Conservation (phyloP, 2,888 invertebrate genomes). For the Colostygia pectinataria region DNA sequence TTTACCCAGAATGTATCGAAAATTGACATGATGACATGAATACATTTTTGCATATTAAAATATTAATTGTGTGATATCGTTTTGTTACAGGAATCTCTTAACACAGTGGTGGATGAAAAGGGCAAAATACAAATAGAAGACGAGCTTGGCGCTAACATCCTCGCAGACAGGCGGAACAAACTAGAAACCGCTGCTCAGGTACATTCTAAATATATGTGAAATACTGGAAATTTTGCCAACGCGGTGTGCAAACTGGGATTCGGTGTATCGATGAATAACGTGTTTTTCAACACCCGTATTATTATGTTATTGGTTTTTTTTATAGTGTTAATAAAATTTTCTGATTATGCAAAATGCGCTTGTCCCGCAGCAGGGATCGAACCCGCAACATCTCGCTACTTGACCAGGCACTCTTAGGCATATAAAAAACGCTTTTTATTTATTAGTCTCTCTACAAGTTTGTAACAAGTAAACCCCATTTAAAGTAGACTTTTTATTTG, state of each 20-base stretch:
- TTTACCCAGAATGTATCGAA: too few relatives aligned
- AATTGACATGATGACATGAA: too few relatives aligned
- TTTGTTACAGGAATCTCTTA: conserved; percentile 75
- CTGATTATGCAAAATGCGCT: too few relatives aligned
- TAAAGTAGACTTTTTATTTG: conserved; percentile 11
- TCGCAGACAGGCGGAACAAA: conserved; percentile 74
- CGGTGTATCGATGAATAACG: not conserved
- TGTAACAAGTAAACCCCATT: conserved; percentile 2
- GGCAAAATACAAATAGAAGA: conserved; percentile 72
- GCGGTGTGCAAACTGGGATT: conserved; percentile 8
- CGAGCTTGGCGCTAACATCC: conserved; percentile 68
- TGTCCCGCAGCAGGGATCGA: too few relatives aligned
- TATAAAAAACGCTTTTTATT: too few relatives aligned
- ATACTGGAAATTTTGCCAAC: conserved; percentile 20
- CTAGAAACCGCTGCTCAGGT: conserved; percentile 84
- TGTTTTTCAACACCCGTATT: too few relatives aligned
- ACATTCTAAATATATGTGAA: conserved; percentile 22
- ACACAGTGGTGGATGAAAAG: conserved; percentile 70
- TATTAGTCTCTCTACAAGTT: not conserved
- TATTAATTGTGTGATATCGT: too few relatives aligned
- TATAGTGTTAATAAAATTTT: too few relatives aligned
- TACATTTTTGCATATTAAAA: too few relatives aligned
- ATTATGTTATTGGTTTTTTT: too few relatives aligned
- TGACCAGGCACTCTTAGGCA: too few relatives aligned
- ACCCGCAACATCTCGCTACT: too few relatives aligned